Base-by-base conservation (phyloP, 2,888 invertebrate species). In the Pheosia gnoma region DNA sequence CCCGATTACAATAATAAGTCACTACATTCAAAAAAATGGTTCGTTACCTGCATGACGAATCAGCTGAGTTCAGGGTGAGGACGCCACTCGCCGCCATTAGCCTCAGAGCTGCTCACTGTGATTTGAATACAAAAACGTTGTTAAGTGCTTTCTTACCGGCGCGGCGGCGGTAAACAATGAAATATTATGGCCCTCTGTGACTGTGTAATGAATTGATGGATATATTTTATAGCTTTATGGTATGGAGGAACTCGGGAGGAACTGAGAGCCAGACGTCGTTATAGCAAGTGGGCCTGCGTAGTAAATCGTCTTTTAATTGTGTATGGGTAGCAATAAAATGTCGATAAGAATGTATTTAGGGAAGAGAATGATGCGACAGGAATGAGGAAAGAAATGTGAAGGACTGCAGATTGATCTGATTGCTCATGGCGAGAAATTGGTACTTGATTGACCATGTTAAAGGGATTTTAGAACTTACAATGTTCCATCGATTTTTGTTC, bases 41-140 rank as follows among this genome's bases (percentile, higher is more conserved):
- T 25, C 25, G 25, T 25, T 25, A 25, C 25, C 25, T 25, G 25
- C 25, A 25, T 25, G 25, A 25, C 25, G 47, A 53, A 53, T 37
- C 53, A 53, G 37, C 58, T 49, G 39, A n/a, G 60, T 58, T 65
- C 66, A 36, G 63, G 56, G 70, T 78, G 66, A 78, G 78, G 80
- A 66, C 64, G 64, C 38, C 36, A 5, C 39, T 3, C 59, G 54
- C 49, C 63, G 73, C 88, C 87, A 89, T 90, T 91, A 90, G 86
- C 88, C 89, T 88, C 82, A 77, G 75, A 62, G 61, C 65, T 67
- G 63, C 61, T 59, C 70, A 64, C 68, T 89, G 93, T 91, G 92
- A 88, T 90, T 88, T 87, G 92, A 92, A 92, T 92, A 90, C 85
- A 71, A 83, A 89, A 88, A 75, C 74, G 76, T 74, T 70, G 66